Percentiles rank a stretch among this genome's conserved stretches.
Conservation (phyloP, 1,140 invertebrate species). For the Chlorops oryzae region DNA sequence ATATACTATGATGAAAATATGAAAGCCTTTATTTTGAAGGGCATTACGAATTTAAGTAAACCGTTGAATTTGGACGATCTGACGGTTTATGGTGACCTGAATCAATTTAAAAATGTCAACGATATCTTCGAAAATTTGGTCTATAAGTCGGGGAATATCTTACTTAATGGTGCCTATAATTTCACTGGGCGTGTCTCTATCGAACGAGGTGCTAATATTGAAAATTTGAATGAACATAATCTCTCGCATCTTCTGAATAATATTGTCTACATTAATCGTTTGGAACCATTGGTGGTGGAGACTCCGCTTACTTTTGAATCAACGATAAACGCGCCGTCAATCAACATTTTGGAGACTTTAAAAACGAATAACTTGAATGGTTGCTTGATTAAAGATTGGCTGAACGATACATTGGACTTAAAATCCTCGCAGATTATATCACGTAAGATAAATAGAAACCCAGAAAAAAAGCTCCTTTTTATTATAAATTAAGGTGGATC, state of each 20-base stretch:
- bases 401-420: conserved; percentile 26
- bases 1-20: conserved; percentile 18
- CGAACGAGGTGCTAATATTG: conserved; percentile 18
- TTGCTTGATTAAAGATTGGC: conserved; percentile 30
- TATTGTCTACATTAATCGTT: conserved; percentile 14
- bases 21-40: conserved; percentile 21
- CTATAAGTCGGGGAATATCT: conserved; percentile 16
- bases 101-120: conserved; percentile 2
- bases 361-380: conserved; percentile 20
- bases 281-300: conserved; percentile 13
- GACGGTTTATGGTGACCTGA: conserved; percentile 20
- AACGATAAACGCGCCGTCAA: conserved; percentile 10
- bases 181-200: conserved; percentile 35
- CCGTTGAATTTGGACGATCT: conserved; percentile 18
- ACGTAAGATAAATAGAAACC: too few relatives aligned
- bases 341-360: conserved; percentile 12
- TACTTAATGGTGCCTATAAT: conserved; percentile 18
- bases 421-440: too few relatives aligned
- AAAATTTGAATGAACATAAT: conserved; percentile 21
- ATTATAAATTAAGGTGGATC: too few relatives aligned
- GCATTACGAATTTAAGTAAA: conserved; percentile 7
- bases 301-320: conserved; percentile 23
- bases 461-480: too few relatives aligned
- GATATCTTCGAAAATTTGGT: conserved; percentile 29
- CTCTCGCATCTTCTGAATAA: conserved; percentile 10